A percentile compares a stretch with the other conserved stretches of the same genome.
Evolutionary conservation across 2,888 invertebrate species (phyloP).

Genomic region (Tanypteryx hageni): DNA sequence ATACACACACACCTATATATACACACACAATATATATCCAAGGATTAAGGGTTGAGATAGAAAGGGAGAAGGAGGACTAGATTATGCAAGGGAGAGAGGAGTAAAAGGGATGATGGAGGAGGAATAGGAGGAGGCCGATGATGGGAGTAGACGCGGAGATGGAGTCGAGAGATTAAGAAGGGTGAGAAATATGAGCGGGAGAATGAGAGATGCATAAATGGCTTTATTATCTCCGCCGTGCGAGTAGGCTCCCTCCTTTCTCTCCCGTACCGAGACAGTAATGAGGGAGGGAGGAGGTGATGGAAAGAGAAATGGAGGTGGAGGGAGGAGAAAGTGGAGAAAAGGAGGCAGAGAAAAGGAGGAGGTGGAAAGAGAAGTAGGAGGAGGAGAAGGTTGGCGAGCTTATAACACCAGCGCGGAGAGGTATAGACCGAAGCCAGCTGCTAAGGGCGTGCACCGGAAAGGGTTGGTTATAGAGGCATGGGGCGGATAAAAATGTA

Average conservation of each 20-base stretch:
- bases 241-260: neutral
- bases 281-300: neutral
- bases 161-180: neutral
- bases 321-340: neutral
- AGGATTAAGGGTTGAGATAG: neutral
- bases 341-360: too few relatives aligned
- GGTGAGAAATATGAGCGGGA: neutral
- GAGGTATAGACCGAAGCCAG: slow-evolving; percentile 13
- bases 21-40: too few relatives aligned
- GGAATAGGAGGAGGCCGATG: neutral
- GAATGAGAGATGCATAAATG: slow-evolving; percentile 29
- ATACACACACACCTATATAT: neutral
- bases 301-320: neutral
- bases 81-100: neutral
- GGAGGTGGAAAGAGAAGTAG: neutral
- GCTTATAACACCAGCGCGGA: neutral
- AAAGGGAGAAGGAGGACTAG: neutral
- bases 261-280: neutral
- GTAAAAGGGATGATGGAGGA: neutral
- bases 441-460: slow-evolving; percentile 17
- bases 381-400: neutral
- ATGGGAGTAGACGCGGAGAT: neutral
- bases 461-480: neutral
- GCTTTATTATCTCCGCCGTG: slow-evolving; percentile 2
- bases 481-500: neutral